phyloP scores from a whole-genome alignment of 1,140 invertebrate genomes.

The Cotesia vestalis region DNA sequence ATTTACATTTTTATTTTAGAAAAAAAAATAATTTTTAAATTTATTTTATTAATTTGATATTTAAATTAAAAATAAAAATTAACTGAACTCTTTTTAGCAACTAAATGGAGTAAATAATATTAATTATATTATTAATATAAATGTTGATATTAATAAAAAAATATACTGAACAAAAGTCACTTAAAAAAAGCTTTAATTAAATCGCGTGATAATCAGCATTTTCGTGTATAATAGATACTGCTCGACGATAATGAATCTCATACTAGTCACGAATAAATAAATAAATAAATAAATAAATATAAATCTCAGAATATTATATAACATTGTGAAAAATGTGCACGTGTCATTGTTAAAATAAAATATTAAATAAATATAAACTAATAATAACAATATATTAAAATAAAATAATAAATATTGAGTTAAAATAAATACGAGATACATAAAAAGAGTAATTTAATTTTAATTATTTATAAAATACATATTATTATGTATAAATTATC shows the following conservation, averaged over 20 bases:
- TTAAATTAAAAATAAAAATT: no score
- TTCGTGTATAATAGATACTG: slow-evolving; percentile 8
- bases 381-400: not conserved
- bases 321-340: not conserved
- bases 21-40: no score
- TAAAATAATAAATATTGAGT: no score
- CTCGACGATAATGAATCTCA: not conserved
- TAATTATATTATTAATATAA: not conserved
- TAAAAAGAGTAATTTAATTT: slow-evolving; percentile 17
- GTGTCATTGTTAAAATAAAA: no score
- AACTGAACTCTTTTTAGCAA: no score
- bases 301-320: not conserved
- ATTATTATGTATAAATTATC: not conserved
- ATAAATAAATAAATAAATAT: not conserved
- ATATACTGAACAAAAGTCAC: not conserved
- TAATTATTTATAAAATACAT: no score
- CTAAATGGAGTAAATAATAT: no score
- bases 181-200: no score
- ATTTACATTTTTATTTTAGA: no score
- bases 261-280: not conserved
- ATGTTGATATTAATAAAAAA: not conserved
- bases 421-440: slow-evolving; percentile 1
- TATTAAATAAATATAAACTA: slow-evolving; percentile 4
- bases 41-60: no score
- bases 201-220: slow-evolving; percentile 15